phyloP scores from a whole-genome alignment of 2,888 invertebrate species.

The Ornithoptera priamus region DNA sequence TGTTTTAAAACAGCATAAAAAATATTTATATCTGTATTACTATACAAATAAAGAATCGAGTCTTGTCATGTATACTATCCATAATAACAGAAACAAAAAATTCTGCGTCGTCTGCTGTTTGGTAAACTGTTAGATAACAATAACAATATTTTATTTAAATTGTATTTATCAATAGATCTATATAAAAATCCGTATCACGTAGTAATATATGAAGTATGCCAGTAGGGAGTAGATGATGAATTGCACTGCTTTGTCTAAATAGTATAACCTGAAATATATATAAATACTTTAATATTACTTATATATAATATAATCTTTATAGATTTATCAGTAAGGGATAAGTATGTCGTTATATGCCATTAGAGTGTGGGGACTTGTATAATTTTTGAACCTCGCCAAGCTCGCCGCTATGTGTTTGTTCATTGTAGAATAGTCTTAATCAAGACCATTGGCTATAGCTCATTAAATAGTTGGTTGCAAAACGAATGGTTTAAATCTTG shows the following conservation, averaged over 20 bases:
- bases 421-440: no score
- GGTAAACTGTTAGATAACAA: neutral
- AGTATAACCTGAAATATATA: constrained; percentile 66
- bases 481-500: neutral
- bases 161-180: constrained; percentile 8
- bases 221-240: constrained; percentile 43
- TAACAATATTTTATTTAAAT: neutral
- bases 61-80: neutral
- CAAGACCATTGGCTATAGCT: no score
- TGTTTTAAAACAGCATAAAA: neutral
- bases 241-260: constrained; percentile 64
- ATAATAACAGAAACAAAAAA: neutral
- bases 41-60: neutral
- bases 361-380: no score
- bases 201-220: constrained; percentile 50
- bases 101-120: neutral
- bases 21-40: neutral
- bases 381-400: no score
- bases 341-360: no score
- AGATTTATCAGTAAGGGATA: no score
- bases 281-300: neutral
- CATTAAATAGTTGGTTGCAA: no score
- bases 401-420: no score
- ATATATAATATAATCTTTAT: no score
- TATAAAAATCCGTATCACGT: constrained; percentile 35